phyloP scores from a whole-genome alignment of 2,797 vertebrate genomes.

The Pampus argenteus region DNA sequence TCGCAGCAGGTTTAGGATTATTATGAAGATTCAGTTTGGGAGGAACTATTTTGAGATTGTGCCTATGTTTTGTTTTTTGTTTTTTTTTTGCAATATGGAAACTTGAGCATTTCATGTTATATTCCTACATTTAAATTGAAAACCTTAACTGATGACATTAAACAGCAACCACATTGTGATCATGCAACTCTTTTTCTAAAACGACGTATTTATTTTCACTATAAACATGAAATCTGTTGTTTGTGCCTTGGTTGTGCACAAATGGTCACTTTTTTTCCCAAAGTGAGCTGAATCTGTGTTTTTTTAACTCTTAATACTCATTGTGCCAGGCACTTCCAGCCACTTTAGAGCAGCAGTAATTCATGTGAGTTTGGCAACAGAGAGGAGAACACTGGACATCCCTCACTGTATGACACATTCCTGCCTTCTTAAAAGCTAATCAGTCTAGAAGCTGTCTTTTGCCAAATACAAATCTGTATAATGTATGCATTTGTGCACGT shows the following conservation, averaged over 20 bases:
- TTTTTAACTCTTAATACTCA: constrained; percentile 20
- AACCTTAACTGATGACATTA: neutral
- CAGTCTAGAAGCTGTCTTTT: constrained; percentile 44
- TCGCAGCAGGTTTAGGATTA: constrained; percentile 16
- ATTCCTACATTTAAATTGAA: neutral
- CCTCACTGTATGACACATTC: constrained; percentile 65
- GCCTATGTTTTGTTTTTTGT: neutral
- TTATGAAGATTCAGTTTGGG: constrained; percentile 37
- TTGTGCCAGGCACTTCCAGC: constrained; percentile 62
- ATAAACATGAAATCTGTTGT: constrained; percentile 1
- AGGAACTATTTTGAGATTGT: constrained; percentile 11
- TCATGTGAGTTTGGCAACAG: constrained; percentile 40
- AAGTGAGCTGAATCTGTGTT: constrained; percentile 18
- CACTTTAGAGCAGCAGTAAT: constrained; percentile 51
- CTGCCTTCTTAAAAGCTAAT: constrained; percentile 59
- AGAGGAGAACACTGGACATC: constrained; percentile 58
- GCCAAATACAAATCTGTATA: constrained; percentile 53
- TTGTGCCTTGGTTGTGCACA: constrained; percentile 16
- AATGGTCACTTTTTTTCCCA: neutral
- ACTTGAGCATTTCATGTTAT: constrained; percentile 26
- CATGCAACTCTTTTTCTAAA: constrained; percentile 17
- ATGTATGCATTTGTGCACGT: constrained; percentile 35
- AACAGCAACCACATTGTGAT: constrained; percentile 4
- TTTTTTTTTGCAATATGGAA: neutral
- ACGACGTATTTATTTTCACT: constrained; percentile 57